Evolutionary conservation across 2,113 vertebrate species (phyloP).

Genomic region (Parus major): DNA sequence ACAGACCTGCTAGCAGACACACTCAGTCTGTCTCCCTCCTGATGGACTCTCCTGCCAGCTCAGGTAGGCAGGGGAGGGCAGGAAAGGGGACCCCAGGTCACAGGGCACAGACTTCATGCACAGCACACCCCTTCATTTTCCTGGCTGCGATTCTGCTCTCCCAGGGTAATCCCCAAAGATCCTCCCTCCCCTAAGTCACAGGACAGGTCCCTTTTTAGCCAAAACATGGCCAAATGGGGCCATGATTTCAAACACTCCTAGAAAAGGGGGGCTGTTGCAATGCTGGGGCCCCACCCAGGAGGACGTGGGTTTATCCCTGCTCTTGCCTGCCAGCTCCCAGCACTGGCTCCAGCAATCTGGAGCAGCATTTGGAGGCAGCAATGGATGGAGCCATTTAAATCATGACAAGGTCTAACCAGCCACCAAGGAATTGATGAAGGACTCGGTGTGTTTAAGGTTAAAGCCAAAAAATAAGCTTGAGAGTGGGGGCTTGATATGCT

Average conservation of each 20-base stretch:
- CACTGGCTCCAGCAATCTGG: not conserved
- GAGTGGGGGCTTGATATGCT: accelerated
- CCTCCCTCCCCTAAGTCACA: not conserved
- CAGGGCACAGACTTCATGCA: not conserved
- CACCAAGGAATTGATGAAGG: not conserved
- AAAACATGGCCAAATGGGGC: not conserved
- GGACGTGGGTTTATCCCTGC: accelerated
- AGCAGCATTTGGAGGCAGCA: too few species aligned
- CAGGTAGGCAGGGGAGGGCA: not conserved
- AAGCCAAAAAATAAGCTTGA: not conserved
- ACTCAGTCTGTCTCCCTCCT: not conserved
- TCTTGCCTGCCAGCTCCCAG: not conserved
- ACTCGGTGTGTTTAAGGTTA: not conserved
- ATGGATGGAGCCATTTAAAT: not conserved
- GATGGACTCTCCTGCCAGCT: not conserved
- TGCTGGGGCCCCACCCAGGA: not conserved
- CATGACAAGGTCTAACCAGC: not conserved
- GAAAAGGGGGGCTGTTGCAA: not conserved
- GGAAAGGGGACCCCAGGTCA: not conserved
- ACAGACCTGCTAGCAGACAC: not conserved
- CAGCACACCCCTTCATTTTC: accelerated
- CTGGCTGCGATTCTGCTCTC: not conserved
- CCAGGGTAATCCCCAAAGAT: not conserved
- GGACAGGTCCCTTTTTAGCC: not conserved
- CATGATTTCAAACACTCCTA: not conserved